Base-by-base conservation (phyloP, 2,113 vertebrate species). In the Sinocyclocheilus rhinocerous region DNA sequence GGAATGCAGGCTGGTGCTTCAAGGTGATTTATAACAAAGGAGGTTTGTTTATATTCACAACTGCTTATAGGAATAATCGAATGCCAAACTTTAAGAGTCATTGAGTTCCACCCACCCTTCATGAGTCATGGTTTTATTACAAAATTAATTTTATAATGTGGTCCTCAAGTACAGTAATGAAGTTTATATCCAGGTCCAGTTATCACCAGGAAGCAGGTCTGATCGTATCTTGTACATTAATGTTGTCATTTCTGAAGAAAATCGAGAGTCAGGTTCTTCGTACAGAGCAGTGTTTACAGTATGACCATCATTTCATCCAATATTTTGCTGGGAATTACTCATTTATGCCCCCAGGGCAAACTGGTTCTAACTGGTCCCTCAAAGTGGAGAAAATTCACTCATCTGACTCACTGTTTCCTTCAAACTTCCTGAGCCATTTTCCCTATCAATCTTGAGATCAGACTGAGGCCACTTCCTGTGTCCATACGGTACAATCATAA, bases 381-480 rank as follows among this genome's bases (percentile, higher is more conserved):
- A 50, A 7, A 63, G 12, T 5, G 24, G 18, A 3, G 55, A 57
- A 84, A 39, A 65, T 24, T n/a, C 65, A 63, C 26, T 79, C 24
- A 59, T 42, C 10, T 29, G 63, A 84, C 70, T 59, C 76, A 73
- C 48, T 57, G 42, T 67, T 85, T 77, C 48, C 55, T 85, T 78
- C 29, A 48, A 36, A 85, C 75, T 82, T 87, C 84, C 78, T 39
- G 26, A 72, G 70, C 18, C 8, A 52, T 90, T 90, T 90, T 85
- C 50, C 82, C 20, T 29, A 78, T 89, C 85, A 87, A 88, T 90
- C 91, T 52, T 16, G 13, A 24, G 89, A 92, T 92, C 89, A 76
- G 10, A 12, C 45, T 48, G 45, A 48, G 45, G 45, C 45, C 70
- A 86, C 84, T 92, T 94, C 92, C 91, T 85, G 87, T 87, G 81